Conservation (phyloP, 1,140 invertebrate genomes). For the Drosophila ambigua region DNA sequence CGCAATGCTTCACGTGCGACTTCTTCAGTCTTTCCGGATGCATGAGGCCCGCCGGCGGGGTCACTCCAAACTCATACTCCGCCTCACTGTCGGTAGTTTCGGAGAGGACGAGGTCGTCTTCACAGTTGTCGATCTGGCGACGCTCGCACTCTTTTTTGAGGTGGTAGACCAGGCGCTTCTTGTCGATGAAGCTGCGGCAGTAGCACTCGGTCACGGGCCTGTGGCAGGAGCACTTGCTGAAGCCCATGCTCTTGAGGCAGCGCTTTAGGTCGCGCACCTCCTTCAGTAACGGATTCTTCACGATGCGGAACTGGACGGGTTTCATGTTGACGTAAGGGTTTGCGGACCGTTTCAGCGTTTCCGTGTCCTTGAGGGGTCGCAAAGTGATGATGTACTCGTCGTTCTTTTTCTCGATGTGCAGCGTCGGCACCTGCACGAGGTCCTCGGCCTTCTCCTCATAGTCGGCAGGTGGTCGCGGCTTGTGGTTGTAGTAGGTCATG, state of each 20-base stretch:
- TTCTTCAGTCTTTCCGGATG: constrained; percentile 60
- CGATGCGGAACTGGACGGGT: constrained; percentile 75
- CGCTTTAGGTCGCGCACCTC: constrained; percentile 65
- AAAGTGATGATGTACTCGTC: constrained; percentile 74
- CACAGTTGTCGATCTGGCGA: constrained; percentile 40
- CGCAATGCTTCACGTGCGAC: constrained; percentile 40
- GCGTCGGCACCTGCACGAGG: constrained; percentile 66
- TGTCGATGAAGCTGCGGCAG: constrained; percentile 78
- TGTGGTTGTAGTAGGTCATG: constrained; percentile 54
- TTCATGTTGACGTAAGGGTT: constrained; percentile 77
- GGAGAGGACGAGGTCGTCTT: constrained; percentile 55
- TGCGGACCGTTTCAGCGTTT: constrained; percentile 44
- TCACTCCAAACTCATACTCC: constrained; percentile 79
- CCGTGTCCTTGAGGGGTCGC: constrained; percentile 65
- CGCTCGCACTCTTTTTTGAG: constrained; percentile 54
- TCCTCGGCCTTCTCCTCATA: constrained; percentile 26
- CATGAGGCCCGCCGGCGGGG: constrained; percentile 76
- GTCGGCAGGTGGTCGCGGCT: background rate
- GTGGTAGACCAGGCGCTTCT: constrained; percentile 58
- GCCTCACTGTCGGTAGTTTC: constrained; percentile 75
- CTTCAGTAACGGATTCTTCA: constrained; percentile 57
- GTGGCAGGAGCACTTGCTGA: constrained; percentile 74
- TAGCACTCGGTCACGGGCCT: constrained; percentile 64
- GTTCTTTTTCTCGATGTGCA: constrained; percentile 78
- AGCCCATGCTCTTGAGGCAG: constrained; percentile 70